These are phyloP conservation scores for Mythimna lalbum DNA, from an alignment of 2,888 invertebrate species.

Conservation along the genomic window DNA sequence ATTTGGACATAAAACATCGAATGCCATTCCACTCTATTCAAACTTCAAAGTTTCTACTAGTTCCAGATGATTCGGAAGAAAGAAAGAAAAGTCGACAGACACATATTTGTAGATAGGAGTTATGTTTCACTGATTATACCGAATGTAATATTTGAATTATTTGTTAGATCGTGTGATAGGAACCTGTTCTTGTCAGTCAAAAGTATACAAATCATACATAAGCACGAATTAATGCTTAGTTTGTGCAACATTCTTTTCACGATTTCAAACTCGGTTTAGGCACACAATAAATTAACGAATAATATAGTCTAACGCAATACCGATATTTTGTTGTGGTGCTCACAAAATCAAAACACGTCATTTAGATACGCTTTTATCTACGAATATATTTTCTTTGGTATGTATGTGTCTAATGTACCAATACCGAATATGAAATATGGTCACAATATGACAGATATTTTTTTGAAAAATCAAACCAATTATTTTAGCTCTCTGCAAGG, in stretches of 20 bases:
- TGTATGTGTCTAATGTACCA: slow-evolving; percentile 6
- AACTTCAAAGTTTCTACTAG: neutral
- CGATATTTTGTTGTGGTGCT: neutral
- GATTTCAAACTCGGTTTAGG: neutral
- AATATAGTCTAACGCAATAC: neutral
- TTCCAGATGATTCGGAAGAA: neutral
- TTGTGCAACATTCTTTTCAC: slow-evolving; percentile 1
- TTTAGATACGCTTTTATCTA: neutral
- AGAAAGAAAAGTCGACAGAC: neutral
- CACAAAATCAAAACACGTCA: neutral
- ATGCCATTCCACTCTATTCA: neutral
- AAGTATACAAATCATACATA: neutral
- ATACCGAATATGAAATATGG: neutral
- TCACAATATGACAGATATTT: neutral
- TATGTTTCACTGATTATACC: slow-evolving; percentile 5
- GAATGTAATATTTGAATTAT: neutral
- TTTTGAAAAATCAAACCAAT: neutral
- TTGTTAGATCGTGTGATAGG: neutral
- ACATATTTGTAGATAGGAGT: slow-evolving; percentile 1
- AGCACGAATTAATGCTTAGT: neutral
- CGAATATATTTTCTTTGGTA: slow-evolving; percentile 41
- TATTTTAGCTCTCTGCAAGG: neutral
- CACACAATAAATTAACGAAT: slow-evolving; percentile 13
- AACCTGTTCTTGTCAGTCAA: neutral
- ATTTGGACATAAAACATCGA: slow-evolving; percentile 24